Evolutionary conservation across 2,797 vertebrate species (phyloP), one percentile per base, ranked within the genome.

Genomic region (Coregonus ussuriensis): DNA sequence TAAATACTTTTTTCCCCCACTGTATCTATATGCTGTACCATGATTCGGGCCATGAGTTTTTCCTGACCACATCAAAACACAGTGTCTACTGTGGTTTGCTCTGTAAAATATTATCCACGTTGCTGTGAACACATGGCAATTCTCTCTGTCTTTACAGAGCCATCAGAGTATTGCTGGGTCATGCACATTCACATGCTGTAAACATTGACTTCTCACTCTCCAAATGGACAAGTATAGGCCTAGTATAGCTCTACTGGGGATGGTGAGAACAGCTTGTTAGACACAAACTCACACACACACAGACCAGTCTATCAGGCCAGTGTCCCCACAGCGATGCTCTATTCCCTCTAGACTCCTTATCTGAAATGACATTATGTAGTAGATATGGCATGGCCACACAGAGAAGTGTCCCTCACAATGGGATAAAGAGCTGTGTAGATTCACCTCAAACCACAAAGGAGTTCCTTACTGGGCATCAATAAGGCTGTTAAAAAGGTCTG

Each of bases 181-280:
- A 54, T 65, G 68, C 70, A 78, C 54, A 74, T 76, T 78, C 18
- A 62, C 62, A 52, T 14, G 9, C 14, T 47, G 21, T 77, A 79
- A 84, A 84, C 62, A 35, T 53, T 13, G 53, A 4, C 11, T 33
- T 70, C 79, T 72, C 52, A 29, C 33, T 56, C 31, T 47, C 41
- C 72, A 62, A 79, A 72, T 7, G 2, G 4, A 47, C 52, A 4
- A 4, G n/a, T 63, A 25, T 63, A 3, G 5, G 7, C 9, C n/a
- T 13, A 59, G 56, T n/a, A 63, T 63, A 25, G 7, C 7, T 29
- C 11, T 9, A 63, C 59, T 63, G 9, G 3, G 59, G 59, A 25
- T 63, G 59, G 21, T 11, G 7, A 63, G n/a, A 25, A 25, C 6
- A 63, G 59, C n/a, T 62, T 62, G 16, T 29, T 25, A 3, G 3